Percentiles rank a stretch among this genome's conserved stretches.
phyloP scores from a whole-genome alignment of 2,797 vertebrate species.

The Ptychobarbus kaznakovi region DNA sequence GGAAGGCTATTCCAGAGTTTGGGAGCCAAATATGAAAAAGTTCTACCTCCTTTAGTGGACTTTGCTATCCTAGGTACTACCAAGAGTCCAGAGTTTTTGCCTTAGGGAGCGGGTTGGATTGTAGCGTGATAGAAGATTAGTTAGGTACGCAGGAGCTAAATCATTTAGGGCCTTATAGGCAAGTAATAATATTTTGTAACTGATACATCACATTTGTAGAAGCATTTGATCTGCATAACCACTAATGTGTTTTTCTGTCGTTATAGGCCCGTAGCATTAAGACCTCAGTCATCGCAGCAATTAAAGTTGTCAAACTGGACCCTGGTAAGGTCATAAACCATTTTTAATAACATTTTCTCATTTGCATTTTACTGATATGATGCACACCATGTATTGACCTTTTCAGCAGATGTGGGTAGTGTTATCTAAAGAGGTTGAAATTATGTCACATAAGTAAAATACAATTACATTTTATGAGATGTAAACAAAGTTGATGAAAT shows the following conservation, averaged over 20 bases:
- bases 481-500: background rate
- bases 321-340: conserved; percentile 70
- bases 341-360: background rate
- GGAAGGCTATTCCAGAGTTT: too few relatives aligned
- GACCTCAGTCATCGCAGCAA: conserved; percentile 75
- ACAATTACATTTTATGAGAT: background rate
- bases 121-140: too few relatives aligned
- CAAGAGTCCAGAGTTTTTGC: too few relatives aligned
- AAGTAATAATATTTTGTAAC: too few relatives aligned
- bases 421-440: background rate
- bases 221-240: background rate
- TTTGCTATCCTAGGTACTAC: too few relatives aligned
- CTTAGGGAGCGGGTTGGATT: too few relatives aligned
- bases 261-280: conserved; percentile 75
- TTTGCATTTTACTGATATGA: conserved; percentile 4
- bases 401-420: background rate
- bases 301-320: conserved; percentile 82
- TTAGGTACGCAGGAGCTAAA: too few relatives aligned
- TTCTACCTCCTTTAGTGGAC: too few relatives aligned
- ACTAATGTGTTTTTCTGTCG: conserved; percentile 27
- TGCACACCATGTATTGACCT: background rate
- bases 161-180: too few relatives aligned
- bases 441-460: background rate
- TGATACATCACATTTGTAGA: background rate
- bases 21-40: too few relatives aligned